Evolutionary conservation across 2,888 invertebrate genomes (phyloP).

Genomic region (Horisme vitalbata): DNA sequence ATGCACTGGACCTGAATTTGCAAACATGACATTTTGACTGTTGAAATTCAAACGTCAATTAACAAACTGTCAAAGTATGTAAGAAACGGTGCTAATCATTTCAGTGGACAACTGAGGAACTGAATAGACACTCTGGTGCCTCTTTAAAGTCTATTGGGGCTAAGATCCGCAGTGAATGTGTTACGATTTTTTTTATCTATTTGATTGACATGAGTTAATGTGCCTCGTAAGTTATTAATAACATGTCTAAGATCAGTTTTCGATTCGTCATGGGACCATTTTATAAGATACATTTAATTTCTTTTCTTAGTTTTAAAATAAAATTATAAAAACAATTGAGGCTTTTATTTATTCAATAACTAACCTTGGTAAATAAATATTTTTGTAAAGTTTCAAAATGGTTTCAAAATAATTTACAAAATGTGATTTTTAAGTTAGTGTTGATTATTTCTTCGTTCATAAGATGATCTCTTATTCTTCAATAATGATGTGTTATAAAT

Average conservation of each 20-base stretch:
- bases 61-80: no score
- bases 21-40: no score
- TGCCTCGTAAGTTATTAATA: no score
- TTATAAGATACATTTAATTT: neutral
- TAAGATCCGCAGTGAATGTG: no score
- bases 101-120: no score
- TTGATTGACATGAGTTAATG: no score
- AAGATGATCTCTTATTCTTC: constrained; percentile 20
- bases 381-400: neutral
- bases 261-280: constrained; percentile 15
- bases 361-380: constrained; percentile 11
- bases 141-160: no score
- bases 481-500: constrained; percentile 27
- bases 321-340: constrained; percentile 10
- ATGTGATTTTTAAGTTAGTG: neutral
- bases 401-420: neutral
- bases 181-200: no score
- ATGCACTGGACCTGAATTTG: no score
- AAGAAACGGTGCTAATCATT: no score
- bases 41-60: no score
- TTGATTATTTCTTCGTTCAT: constrained; percentile 2
- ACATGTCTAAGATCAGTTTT: neutral
- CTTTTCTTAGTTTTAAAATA: constrained; percentile 29
- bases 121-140: no score
- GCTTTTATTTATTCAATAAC: constrained; percentile 3